A percentile compares a stretch with the other conserved stretches of the same genome.
These are phyloP conservation scores for Oceanites oceanicus DNA, from an alignment of 2,113 vertebrate genomes.

Conservation along the genomic window DNA sequence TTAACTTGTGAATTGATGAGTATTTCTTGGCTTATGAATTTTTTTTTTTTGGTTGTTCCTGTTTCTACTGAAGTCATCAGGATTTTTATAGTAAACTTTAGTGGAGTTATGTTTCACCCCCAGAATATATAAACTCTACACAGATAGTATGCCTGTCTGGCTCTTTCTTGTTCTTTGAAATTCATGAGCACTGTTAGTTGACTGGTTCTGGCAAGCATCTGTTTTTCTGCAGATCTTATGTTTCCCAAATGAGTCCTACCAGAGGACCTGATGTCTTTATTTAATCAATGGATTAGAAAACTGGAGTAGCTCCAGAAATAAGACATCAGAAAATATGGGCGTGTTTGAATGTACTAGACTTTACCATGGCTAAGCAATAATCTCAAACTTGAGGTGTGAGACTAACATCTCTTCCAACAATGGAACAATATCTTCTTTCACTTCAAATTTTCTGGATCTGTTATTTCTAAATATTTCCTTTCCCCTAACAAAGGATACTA, in stretches of 20 bases:
- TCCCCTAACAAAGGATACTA: not conserved
- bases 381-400: not conserved
- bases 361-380: not conserved
- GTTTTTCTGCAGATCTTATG: not conserved
- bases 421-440: not conserved
- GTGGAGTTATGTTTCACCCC: not conserved
- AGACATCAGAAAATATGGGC: not conserved
- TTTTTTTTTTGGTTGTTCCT: not conserved
- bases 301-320: not conserved
- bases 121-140: not conserved
- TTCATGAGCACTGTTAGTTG: not conserved
- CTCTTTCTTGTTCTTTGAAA: not conserved
- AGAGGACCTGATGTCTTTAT: constrained; percentile 1
- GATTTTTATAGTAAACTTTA: not conserved
- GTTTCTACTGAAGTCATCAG: not conserved
- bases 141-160: not conserved
- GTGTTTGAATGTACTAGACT: not conserved
- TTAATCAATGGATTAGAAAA: constrained; percentile 20
- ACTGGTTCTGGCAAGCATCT: constrained; percentile 16
- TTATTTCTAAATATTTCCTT: not conserved
- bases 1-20: not conserved
- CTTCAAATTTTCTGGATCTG: not conserved
- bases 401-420: not conserved
- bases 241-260: not conserved
- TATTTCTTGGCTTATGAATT: not conserved